phyloP scores from a whole-genome alignment of 2,113 vertebrate species.

The Nettapus auritus region DNA sequence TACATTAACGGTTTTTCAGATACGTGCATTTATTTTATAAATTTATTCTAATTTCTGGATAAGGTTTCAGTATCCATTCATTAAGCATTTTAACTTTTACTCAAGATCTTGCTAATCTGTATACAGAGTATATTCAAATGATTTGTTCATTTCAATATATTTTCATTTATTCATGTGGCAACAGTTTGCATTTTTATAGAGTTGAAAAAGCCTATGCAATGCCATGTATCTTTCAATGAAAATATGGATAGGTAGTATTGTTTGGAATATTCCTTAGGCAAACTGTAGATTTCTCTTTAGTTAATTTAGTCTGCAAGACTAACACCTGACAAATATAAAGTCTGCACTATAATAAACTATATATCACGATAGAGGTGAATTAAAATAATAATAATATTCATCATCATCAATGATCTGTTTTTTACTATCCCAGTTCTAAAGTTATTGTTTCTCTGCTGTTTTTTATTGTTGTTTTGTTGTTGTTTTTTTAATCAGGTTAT shows the following conservation, averaged over 20 bases:
- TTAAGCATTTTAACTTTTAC: background rate
- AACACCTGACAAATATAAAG: background rate
- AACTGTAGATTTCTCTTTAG: background rate
- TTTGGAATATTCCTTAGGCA: background rate
- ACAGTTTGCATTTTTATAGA: background rate
- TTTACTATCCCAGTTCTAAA: background rate
- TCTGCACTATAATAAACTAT: background rate
- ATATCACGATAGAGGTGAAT: background rate
- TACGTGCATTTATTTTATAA: background rate
- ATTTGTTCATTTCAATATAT: background rate
- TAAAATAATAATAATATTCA: too few species aligned
- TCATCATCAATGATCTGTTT: too few species aligned
- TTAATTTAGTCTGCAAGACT: background rate
- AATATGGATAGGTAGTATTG: background rate
- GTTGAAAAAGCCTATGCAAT: background rate
- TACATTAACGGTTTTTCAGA: background rate
- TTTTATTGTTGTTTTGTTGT: too few species aligned
- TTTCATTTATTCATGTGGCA: too few species aligned
- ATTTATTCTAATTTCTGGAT: background rate
- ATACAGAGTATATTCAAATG: background rate
- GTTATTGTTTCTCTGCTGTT: background rate
- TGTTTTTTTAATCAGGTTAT: too few species aligned
- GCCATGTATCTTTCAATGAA: background rate
- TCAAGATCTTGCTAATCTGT: background rate
- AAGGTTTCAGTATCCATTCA: background rate